Percentiles rank a stretch among this genome's conserved stretches.
phyloP scores from a whole-genome alignment of 1,140 invertebrate genomes.

The Ditylenchus dipsaci region DNA sequence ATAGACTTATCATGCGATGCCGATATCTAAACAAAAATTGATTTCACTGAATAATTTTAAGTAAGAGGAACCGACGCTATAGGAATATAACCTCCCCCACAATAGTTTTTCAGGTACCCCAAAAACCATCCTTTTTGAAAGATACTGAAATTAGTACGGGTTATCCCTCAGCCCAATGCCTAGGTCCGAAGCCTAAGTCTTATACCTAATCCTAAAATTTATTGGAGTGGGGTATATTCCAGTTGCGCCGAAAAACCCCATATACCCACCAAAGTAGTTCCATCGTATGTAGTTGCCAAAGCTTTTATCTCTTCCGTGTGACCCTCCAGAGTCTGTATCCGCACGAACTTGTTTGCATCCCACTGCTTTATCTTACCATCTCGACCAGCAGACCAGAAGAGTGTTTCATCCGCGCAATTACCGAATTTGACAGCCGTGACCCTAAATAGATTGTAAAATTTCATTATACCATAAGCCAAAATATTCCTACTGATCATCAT shows the following conservation, averaged over 20 bases:
- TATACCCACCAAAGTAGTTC: slow-evolving; percentile 37
- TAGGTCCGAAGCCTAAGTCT: too few species aligned
- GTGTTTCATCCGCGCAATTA: slow-evolving; percentile 70
- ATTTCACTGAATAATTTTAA: too few species aligned
- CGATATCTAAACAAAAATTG: slow-evolving; percentile 67
- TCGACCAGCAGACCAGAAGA: slow-evolving; percentile 85
- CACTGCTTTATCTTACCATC: slow-evolving; percentile 81
- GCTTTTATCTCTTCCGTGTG: slow-evolving; percentile 62
- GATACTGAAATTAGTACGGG: too few species aligned
- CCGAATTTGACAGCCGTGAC: slow-evolving; percentile 82
- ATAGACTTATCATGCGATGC: slow-evolving; percentile 83
- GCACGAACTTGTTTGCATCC: slow-evolving; percentile 85
- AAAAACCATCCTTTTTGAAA: too few species aligned
- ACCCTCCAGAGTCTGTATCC: slow-evolving; percentile 63
- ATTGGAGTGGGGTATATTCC: too few species aligned
- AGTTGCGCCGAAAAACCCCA: too few species aligned
- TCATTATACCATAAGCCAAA: background rate
- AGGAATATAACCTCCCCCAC: too few species aligned
- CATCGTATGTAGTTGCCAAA: slow-evolving; percentile 28
- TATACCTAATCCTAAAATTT: too few species aligned
- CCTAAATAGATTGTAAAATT: slow-evolving; percentile 62
- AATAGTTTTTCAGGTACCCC: too few species aligned
- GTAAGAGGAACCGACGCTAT: too few species aligned
- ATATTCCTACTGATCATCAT: slow-evolving; percentile 72
- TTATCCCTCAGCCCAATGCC: too few species aligned